Evolutionary conservation across 2,113 vertebrate species (phyloP), one percentile per base, ranked within the genome.

Genomic region (Elaphurus davidianus): DNA sequence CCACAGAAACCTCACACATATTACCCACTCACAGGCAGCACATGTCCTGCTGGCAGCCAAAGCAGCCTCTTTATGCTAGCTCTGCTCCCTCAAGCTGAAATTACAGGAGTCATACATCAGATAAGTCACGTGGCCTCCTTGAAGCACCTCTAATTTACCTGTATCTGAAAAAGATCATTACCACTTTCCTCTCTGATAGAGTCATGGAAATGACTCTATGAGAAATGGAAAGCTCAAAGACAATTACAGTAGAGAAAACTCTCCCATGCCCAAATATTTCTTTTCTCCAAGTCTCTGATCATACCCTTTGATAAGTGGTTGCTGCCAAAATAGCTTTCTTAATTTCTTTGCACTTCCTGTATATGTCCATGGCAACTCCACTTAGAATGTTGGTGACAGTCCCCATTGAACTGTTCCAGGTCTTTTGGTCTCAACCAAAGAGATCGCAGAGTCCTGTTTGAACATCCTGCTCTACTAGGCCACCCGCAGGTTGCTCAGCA

Each of bases 141-240:
- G 43, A 94, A 85, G 54, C 28, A 74, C 16, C 30, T 71, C 52
- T 86, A 74, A 97, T n/a, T n/a, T 82, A 62, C 57, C 50, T 78
- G 23, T 21, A 96, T 33, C 91, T 95, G 33, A 59, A 84, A 94
- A 89, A 27, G 25, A 71, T 52, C 25, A 19, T 74, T 91, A 6
- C 28, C 23, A 8, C 47, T 93, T 79, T 84, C 78, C 28, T 90
- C 21, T 45, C 10, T 57, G 47, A 82, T 67, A 15, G n/a, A 87
- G 76, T 81, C 5, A 36, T n/a, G n/a, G n/a, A n/a, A n/a, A n/a
- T n/a, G n/a, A n/a, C n/a, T n/a, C n/a, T n/a, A n/a, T 82, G 52
- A 54, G 40, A 91, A 91, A 93, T 57, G 19, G 40, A 78, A 97
- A 95, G 9, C 3, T 93, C 87, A 84, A 93, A 84, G 87, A 96